phyloP scores from a whole-genome alignment of 2,888 invertebrate genomes.

The Sturmia bella region DNA sequence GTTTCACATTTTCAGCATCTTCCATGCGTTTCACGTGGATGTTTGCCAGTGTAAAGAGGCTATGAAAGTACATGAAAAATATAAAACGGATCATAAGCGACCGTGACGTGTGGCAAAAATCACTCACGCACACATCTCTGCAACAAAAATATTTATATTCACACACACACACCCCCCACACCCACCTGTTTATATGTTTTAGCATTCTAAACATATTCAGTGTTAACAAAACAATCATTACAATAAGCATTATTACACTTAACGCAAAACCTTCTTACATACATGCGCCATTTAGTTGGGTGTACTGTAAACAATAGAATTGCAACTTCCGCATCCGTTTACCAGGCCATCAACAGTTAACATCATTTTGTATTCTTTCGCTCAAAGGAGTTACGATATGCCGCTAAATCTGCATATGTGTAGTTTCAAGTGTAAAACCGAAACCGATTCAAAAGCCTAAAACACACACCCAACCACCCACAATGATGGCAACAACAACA shows the following conservation, averaged over 20 bases:
- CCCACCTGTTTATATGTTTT: background rate
- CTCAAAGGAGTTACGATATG: background rate
- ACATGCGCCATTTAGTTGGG: background rate
- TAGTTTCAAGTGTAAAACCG: constrained; percentile 7
- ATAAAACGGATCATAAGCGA: too few species aligned
- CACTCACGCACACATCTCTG: too few species aligned
- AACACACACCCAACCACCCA: too few species aligned
- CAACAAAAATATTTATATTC: background rate
- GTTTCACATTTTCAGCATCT: too few species aligned
- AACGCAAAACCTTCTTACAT: constrained; percentile 20
- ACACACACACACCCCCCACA: constrained; percentile 27
- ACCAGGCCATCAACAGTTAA: constrained; percentile 59
- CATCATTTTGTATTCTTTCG: constrained; percentile 3
- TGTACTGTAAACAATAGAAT: constrained; percentile 45
- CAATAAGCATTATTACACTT: constrained; percentile 67
- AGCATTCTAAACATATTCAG: constrained; percentile 65
- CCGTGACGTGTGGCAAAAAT: too few species aligned
- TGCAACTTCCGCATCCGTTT: constrained; percentile 69
- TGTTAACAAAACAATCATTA: constrained; percentile 70
- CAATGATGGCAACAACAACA: constrained; percentile 48
- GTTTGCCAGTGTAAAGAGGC: too few species aligned
- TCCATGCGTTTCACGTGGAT: too few species aligned
- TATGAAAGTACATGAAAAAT: too few species aligned
- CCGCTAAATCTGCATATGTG: constrained; percentile 21
- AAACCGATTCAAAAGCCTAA: constrained; percentile 26